These are phyloP conservation scores for Tamias sibiricus DNA, from an alignment of 2,113 vertebrate species.

Conservation along the genomic window DNA sequence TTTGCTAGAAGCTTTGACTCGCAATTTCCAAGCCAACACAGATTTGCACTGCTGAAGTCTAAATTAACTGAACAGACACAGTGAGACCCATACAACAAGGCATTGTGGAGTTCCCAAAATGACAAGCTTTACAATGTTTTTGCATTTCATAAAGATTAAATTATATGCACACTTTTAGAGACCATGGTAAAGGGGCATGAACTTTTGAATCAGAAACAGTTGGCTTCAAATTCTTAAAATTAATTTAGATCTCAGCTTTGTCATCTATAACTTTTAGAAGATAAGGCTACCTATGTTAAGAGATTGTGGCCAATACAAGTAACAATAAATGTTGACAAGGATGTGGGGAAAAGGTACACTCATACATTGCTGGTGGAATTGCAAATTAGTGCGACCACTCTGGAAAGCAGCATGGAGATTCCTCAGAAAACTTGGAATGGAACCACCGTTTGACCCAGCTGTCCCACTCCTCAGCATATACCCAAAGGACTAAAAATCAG, in stretches of 20 bases:
- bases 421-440: too few relatives aligned
- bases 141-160: not conserved
- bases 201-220: not conserved
- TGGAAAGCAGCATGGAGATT: too few relatives aligned
- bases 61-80: not conserved
- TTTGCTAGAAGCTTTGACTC: not conserved
- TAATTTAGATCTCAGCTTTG: not conserved
- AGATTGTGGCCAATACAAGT: not conserved
- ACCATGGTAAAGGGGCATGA: not conserved
- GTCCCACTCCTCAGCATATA: too few relatives aligned
- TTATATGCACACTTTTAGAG: not conserved
- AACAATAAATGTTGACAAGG: too few relatives aligned
- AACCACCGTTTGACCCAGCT: too few relatives aligned
- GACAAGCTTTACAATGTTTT: conserved; percentile 11
- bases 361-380: too few relatives aligned
- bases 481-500: too few relatives aligned
- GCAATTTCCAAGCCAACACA: not conserved
- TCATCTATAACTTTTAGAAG: conserved; percentile 1
- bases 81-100: not conserved
- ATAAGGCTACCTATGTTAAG: not conserved
- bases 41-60: conserved; percentile 1
- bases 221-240: conserved; percentile 11
- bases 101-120: not conserved
- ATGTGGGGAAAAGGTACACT: too few relatives aligned
- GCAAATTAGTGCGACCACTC: too few relatives aligned